Evolutionary conservation across 2,888 invertebrate genomes (phyloP).

Genomic region (Scaptomyza tumidula): DNA sequence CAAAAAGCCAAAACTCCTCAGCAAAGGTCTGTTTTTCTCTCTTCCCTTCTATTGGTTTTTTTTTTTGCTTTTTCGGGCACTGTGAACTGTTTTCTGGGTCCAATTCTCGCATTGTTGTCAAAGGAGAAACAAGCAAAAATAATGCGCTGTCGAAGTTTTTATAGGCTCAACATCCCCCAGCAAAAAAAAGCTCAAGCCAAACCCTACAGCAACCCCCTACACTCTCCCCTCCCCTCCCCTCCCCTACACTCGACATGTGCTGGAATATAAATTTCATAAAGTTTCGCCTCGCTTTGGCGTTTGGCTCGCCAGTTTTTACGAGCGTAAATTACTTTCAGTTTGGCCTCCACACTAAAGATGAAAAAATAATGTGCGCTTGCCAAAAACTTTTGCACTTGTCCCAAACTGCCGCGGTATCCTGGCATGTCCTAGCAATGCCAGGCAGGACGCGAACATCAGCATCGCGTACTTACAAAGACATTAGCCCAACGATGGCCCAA

Average conservation of each 20-base stretch:
- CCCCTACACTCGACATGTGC: constrained; percentile 42
- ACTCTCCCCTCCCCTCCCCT: constrained; percentile 3
- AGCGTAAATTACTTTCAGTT: constrained; percentile 83
- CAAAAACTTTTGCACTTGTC: constrained; percentile 80
- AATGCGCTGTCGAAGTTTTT: constrained; percentile 80
- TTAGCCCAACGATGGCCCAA: constrained; percentile 62
- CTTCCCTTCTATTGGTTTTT: not conserved
- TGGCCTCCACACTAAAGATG: constrained; percentile 81
- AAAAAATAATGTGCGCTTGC: constrained; percentile 80
- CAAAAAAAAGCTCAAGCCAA: constrained; percentile 3
- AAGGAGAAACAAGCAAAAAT: constrained; percentile 79
- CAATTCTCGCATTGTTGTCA: constrained; percentile 74
- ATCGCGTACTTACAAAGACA: constrained; percentile 77
- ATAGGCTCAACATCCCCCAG: constrained; percentile 66
- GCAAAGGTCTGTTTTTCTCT: constrained; percentile 15
- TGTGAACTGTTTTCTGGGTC: constrained; percentile 12
- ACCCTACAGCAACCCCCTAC: not conserved
- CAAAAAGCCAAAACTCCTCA: not conserved
- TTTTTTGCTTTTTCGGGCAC: not conserved
- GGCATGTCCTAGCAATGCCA: constrained; percentile 24
- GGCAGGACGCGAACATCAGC: constrained; percentile 15
- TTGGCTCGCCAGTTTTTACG: constrained; percentile 75
- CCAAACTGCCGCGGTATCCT: constrained; percentile 28
- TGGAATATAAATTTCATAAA: constrained; percentile 81
- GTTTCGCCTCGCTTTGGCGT: constrained; percentile 63